Conservation (phyloP, 2,113 vertebrate species). For the Lathamus discolor region DNA sequence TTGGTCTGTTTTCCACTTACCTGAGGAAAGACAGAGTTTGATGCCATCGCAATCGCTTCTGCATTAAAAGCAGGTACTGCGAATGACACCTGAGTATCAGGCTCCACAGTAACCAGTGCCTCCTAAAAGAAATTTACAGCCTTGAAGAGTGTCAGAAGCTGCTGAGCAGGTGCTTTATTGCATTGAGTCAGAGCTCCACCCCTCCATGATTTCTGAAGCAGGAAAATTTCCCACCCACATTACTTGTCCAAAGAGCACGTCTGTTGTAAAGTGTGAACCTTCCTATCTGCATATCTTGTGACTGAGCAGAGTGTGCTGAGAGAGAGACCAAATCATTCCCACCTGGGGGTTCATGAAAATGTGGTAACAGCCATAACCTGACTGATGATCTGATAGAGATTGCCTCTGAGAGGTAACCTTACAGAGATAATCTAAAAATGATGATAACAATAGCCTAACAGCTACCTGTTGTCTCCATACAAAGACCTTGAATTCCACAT, state of each 20-base stretch:
- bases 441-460: neutral
- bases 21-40: slow-evolving; percentile 16
- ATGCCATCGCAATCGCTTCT: neutral
- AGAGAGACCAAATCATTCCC: neutral
- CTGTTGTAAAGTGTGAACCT: neutral
- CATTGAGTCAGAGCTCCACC: slow-evolving; percentile 66
- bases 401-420: accelerated
- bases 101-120: neutral
- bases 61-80: neutral
- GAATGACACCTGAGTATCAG: neutral
- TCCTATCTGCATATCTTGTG: neutral
- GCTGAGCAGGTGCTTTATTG: slow-evolving; percentile 50
- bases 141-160: slow-evolving; percentile 34
- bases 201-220: slow-evolving; percentile 36
- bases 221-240: slow-evolving; percentile 57
- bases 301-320: neutral
- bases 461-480: neutral
- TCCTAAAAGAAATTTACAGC: slow-evolving; percentile 18
- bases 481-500: neutral
- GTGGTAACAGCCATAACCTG: neutral
- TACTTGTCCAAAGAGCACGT: neutral
- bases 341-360: neutral
- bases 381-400: neutral
- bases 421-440: neutral
- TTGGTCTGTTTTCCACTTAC: slow-evolving; percentile 34